A percentile compares a stretch with the other conserved stretches of the same genome.
Evolutionary conservation across 1,140 invertebrate genomes (phyloP).

Genomic region (Drosophila triauraria): DNA sequence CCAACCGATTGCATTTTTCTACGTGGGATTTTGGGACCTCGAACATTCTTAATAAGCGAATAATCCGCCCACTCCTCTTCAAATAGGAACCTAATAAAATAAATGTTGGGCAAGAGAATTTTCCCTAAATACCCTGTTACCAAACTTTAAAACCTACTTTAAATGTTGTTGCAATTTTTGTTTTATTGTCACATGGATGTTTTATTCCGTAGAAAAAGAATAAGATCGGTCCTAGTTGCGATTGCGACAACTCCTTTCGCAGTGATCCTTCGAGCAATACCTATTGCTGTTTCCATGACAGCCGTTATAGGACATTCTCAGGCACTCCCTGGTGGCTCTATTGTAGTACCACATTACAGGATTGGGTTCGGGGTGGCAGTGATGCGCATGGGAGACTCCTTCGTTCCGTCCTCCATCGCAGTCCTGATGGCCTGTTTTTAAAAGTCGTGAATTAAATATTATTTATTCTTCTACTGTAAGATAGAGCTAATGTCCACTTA

Average conservation of each 20-base stretch:
- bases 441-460: not conserved
- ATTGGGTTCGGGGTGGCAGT: conserved; percentile 2
- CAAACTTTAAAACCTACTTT: too few species aligned
- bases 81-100: too few species aligned
- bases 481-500: not conserved
- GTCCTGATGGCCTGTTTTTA: not conserved
- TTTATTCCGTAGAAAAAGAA: not conserved
- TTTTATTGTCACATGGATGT: not conserved
- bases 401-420: conserved; percentile 2
- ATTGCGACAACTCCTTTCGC: not conserved
- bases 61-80: too few species aligned
- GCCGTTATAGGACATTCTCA: conserved; percentile 2
- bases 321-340: not conserved
- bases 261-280: conserved; percentile 11
- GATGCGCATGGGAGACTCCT: not conserved
- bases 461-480: not conserved
- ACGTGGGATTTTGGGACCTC: too few species aligned
- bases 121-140: too few species aligned
- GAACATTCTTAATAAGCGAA: too few species aligned
- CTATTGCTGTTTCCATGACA: conserved; percentile 21
- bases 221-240: not conserved
- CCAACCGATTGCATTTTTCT: too few species aligned
- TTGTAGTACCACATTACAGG: conserved; percentile 20
- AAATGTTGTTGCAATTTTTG: not conserved
- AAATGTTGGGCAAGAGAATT: too few species aligned